Evolutionary conservation across 2,113 vertebrate species (phyloP), one percentile per base, ranked within the genome.

Genomic region (Oryzias woworae): DNA sequence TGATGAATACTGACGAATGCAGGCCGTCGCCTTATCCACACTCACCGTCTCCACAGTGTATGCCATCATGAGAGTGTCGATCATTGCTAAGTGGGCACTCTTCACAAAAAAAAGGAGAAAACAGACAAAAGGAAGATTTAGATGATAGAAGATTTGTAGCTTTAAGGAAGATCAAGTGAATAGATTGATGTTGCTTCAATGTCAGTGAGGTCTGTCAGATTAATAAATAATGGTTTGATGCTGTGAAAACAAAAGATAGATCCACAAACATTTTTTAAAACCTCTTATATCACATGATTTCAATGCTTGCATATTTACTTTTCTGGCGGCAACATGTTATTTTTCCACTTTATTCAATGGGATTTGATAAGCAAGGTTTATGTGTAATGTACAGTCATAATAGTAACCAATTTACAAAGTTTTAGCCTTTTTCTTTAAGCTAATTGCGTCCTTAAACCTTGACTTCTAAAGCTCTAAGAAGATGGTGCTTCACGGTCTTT

Each of bases 51-150:
- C 97, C 65, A 94, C 94, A 0, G 96, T 95, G 53, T 97, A 96
- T 0, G 95, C 97, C 96, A 96, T 96, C 97, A 99, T 99, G 45
- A 99, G 87, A 1, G 95, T 93, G 85, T 99, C 97, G 0, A 96
- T 94, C 95, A 99, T 94, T 18, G 97, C 97, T 92, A 99, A 70
- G 80, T 99, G 97, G 58, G 96, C 94, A 18, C 93, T 95, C 97
- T 99, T 78, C 28, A 90, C 74, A 31, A 13, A 45, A 14, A 59
- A 54, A 76, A 31, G 53, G 49, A 8, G 42, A 50, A 18, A 18
- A 53, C 12, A 31, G 0, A 49, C 12, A 58, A 77, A 8, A 57
- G 75, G 12, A 70, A 28, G 10, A 14, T 48, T 20, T 31, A 71
- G 24, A 47, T 31, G 16, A 23, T 53, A 36, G 16, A 42, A 52